Percentiles rank a stretch among this genome's conserved stretches.
These are phyloP conservation scores for Charadrius vociferus DNA, from an alignment of 2,113 vertebrate species.

Conservation along the genomic window DNA sequence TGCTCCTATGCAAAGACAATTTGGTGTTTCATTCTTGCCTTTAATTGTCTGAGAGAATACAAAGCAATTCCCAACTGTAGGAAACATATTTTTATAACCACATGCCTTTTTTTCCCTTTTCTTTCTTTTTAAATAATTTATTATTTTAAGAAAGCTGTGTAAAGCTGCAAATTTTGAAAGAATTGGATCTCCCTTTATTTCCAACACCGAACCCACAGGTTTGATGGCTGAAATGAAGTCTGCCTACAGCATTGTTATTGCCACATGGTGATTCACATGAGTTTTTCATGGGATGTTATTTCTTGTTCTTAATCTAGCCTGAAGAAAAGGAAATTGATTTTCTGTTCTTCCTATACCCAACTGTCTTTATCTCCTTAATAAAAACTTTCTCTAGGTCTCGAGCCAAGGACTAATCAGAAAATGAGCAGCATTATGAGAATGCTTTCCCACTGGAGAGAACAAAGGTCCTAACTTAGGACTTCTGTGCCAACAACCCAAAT, in stretches of 20 bases:
- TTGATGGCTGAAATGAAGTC: not conserved
- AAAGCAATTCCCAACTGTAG: not conserved
- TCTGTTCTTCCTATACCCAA: not conserved
- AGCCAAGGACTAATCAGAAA: not conserved
- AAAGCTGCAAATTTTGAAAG: not conserved
- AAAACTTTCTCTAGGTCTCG: not conserved
- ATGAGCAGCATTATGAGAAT: not conserved
- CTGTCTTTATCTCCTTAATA: not conserved
- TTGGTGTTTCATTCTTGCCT: not conserved
- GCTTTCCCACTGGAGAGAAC: not conserved
- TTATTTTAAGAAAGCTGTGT: not conserved
- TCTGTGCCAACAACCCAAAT: not conserved
- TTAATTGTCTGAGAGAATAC: not conserved
- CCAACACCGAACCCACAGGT: not conserved
- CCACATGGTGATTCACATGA: not conserved
- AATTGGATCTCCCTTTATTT: not conserved
- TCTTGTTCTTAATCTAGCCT: not conserved
- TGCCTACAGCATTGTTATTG: not conserved
- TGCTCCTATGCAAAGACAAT: not conserved
- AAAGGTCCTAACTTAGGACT: not conserved
- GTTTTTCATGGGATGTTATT: not conserved
- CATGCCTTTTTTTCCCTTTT: not conserved
- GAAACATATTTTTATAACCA: not conserved
- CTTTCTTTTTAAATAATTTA: not conserved
- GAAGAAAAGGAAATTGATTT: not conserved